These are phyloP conservation scores for Pipistrellus kuhlii DNA, from an alignment of 2,797 vertebrate species.

Conservation along the genomic window DNA sequence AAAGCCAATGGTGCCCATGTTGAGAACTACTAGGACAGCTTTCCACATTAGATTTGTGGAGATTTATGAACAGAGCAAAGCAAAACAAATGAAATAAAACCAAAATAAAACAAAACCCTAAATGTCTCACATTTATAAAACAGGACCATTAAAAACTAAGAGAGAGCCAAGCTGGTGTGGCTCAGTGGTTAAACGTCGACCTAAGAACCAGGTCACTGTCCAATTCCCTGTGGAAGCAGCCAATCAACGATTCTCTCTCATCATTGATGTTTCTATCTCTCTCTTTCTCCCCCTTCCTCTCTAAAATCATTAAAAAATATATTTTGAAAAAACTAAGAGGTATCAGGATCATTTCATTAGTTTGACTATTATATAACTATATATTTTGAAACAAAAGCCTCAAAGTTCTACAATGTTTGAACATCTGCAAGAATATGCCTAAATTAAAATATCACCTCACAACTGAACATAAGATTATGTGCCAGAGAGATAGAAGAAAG, in stretches of 20 bases:
- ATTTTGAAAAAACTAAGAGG: conserved; percentile 39
- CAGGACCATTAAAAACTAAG: conserved; percentile 26
- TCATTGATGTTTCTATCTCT: too few species aligned
- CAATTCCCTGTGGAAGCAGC: too few species aligned
- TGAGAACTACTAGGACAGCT: neutral
- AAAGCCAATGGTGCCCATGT: neutral
- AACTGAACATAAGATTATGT: neutral
- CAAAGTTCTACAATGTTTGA: conserved; percentile 24
- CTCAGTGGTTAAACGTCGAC: too few species aligned
- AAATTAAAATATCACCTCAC: neutral
- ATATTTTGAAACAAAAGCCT: conserved; percentile 39
- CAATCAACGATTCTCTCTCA: too few species aligned
- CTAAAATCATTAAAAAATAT: too few species aligned
- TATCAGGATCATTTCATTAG: conserved; percentile 16
- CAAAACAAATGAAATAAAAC: neutral
- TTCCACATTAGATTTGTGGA: conserved; percentile 22
- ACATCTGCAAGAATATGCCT: conserved; percentile 32
- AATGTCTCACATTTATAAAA: conserved; percentile 45
- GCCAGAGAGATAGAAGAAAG: neutral
- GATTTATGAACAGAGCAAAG: conserved; percentile 49
- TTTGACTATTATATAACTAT: conserved; percentile 6
- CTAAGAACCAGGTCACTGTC: too few species aligned
- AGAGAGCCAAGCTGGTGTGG: neutral
- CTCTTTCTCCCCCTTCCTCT: too few species aligned
- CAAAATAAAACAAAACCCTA: conserved; percentile 40